phyloP scores from a whole-genome alignment of 2,113 vertebrate species.

The Macaca mulatta region DNA sequence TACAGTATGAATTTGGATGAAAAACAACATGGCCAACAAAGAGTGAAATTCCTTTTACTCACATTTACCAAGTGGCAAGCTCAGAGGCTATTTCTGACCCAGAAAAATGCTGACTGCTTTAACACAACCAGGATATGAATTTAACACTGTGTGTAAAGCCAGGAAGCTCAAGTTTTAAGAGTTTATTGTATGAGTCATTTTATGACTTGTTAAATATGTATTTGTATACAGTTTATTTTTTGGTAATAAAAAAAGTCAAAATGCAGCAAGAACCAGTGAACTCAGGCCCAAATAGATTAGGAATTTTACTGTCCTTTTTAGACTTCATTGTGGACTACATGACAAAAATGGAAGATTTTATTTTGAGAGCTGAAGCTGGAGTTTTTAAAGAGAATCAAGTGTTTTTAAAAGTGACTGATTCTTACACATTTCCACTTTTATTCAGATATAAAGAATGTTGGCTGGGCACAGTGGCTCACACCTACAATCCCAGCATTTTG shows the following conservation, averaged over 20 bases:
- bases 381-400: slow-evolving; percentile 14
- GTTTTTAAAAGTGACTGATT: background rate
- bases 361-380: slow-evolving; percentile 30
- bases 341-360: background rate
- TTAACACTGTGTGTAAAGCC: slow-evolving; percentile 50
- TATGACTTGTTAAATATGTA: slow-evolving; percentile 51
- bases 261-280: background rate
- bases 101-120: slow-evolving; percentile 64
- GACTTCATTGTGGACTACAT: background rate
- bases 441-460: background rate
- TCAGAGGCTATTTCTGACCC: slow-evolving; percentile 59
- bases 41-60: slow-evolving; percentile 39
- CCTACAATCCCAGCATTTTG: no score
- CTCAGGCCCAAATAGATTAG: background rate
- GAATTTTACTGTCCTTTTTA: background rate
- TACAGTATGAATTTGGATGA: background rate
- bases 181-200: slow-evolving; percentile 20
- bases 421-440: background rate
- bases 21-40: slow-evolving; percentile 54
- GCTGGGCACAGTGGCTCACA: no score
- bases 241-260: slow-evolving; percentile 34
- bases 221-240: slow-evolving; percentile 42
- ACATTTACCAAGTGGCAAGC: slow-evolving; percentile 37
- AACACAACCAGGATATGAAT: slow-evolving; percentile 60
- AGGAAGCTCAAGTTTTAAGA: slow-evolving; percentile 39